phyloP scores from a whole-genome alignment of 2,113 vertebrate species.

The Lasiurus cinereus region DNA sequence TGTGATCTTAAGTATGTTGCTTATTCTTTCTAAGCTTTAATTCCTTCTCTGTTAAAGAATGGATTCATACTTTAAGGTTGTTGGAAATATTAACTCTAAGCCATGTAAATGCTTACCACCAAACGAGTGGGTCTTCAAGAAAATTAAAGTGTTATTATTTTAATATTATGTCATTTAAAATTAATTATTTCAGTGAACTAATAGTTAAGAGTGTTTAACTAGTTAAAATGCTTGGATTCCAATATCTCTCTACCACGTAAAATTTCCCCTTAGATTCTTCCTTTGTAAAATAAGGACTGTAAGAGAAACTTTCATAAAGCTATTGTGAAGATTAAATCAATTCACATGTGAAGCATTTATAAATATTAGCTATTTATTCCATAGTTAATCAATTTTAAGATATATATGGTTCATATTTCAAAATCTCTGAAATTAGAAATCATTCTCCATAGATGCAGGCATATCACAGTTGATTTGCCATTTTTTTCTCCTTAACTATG shows the following conservation, averaged over 20 bases:
- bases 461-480: background rate
- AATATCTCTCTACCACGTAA: background rate
- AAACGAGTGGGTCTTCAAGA: background rate
- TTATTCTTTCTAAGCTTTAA: background rate
- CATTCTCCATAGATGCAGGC: background rate
- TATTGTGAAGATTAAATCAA: background rate
- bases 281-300: background rate
- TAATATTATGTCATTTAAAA: background rate
- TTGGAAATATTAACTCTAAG: background rate
- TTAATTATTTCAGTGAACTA: background rate
- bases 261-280: background rate
- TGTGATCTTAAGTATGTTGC: rapidly evolving
- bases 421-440: background rate
- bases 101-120: background rate
- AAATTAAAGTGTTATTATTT: background rate
- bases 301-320: background rate
- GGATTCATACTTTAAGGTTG: background rate
- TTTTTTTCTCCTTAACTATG: background rate
- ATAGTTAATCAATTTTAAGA: background rate
- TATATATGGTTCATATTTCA: background rate
- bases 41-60: background rate
- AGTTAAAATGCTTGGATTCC: background rate
- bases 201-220: background rate
- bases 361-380: background rate
- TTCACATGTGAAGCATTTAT: background rate